Evolutionary conservation across 1,140 invertebrate genomes (phyloP), one percentile per base, ranked within the genome.

Genomic region (Brachionus rotundiformis): DNA sequence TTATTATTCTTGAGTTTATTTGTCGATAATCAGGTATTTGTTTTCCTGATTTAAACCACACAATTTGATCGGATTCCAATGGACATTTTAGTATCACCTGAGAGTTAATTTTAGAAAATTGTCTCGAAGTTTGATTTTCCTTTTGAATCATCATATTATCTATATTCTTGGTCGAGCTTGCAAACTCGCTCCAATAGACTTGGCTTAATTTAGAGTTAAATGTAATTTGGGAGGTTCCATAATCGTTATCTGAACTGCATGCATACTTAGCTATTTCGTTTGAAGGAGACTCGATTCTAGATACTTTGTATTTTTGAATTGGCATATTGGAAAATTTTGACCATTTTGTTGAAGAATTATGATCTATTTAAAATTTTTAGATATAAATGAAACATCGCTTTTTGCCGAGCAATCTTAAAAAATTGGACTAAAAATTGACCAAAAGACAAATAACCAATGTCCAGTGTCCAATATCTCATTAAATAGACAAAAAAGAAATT

Each of bases 71-170:
- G 5, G 19, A 41, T 13, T 73, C n/a, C n/a, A 73, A 19, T 11
- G 68, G 68, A 44, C 68, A 73, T 3, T 73, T 44, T 73, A 73
- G 44, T 25, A 44, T 44, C 3, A 73, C 68, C 23, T 39, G 41
- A 73, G 19, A 13, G 11, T 25, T n/a, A 8, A 73, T 39, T 73
- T 73, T 47, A 1, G 39, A 33, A 33, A 68, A 31, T 33, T 54
- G 4, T 54, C 47, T 54, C 2, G 5, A 7, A 19, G 8, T 0
- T 54, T 54, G 4, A 19, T 19, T 3, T 41, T 41, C 23, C 7
- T 39, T 39, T 2, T 39, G 7, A 39, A 25, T 8, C 8, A 25
- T 16, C 47, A 54, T 16, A 19, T 54, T 5, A 4, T n/a, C 7
- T 6, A 54, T 7, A 19, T 16, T 63, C 29, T 63, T 63, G 5